phyloP scores from a whole-genome alignment of 2,113 vertebrate species.

The Rhea americana region DNA sequence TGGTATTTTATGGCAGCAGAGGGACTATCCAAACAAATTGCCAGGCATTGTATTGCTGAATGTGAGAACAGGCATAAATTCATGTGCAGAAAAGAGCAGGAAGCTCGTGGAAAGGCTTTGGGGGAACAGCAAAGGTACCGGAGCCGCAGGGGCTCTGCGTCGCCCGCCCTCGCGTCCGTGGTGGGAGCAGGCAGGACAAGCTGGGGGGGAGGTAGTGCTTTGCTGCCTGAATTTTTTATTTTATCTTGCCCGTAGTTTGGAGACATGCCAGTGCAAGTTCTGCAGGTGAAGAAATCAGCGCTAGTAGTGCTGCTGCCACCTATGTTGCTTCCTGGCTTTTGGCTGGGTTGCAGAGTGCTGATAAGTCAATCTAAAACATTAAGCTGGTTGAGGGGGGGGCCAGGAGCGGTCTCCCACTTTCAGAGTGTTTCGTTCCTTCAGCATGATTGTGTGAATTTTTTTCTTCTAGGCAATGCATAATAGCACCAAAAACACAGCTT shows the following conservation, averaged over 20 bases:
- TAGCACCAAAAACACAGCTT: neutral
- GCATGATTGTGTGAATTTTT: accelerated
- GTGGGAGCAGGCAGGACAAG: accelerated
- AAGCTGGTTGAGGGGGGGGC: accelerated
- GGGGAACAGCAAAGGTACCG: too few relatives aligned
- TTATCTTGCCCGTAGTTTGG: too few relatives aligned
- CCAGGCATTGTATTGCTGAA: neutral
- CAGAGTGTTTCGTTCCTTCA: too few relatives aligned
- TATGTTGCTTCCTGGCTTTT: neutral
- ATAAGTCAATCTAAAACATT: neutral
- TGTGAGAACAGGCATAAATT: neutral
- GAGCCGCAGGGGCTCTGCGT: neutral
- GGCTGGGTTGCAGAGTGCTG: neutral
- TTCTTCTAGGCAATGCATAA: neutral
- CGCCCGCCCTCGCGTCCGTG: accelerated
- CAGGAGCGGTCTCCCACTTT: neutral
- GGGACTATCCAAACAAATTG: neutral
- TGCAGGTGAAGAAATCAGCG: neutral
- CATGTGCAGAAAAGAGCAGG: neutral
- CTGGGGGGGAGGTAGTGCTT: neutral
- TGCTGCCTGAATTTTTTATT: neutral
- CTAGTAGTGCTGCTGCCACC: neutral
- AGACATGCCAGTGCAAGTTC: neutral
- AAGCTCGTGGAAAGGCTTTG: neutral
- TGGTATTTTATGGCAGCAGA: neutral